A percentile compares a stretch with the other conserved stretches of the same genome.
Evolutionary conservation across 2,113 vertebrate species (phyloP).

Genomic region (Bubo scandiacus): DNA sequence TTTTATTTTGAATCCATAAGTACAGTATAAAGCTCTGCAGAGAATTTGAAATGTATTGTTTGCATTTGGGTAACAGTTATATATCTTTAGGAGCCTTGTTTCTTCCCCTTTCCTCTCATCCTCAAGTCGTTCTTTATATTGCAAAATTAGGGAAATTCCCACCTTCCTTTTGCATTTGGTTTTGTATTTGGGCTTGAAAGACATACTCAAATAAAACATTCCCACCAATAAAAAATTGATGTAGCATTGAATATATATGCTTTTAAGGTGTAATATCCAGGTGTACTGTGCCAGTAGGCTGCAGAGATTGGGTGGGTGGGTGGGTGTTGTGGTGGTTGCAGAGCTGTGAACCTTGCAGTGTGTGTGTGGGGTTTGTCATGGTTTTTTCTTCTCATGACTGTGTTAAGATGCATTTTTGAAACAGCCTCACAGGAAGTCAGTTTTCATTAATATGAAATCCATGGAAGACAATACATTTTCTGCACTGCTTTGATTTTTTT

Average conservation of each 20-base stretch:
- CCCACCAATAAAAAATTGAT: neutral
- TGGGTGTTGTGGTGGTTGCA: neutral
- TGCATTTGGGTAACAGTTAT: slow-evolving; percentile 29
- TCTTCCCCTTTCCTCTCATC: slow-evolving; percentile 37
- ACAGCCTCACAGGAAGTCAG: slow-evolving; percentile 15
- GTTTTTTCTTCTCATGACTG: neutral
- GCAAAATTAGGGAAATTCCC: slow-evolving; percentile 53
- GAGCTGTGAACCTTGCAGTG: neutral
- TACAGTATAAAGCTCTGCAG: slow-evolving; percentile 58
- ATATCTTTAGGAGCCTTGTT: slow-evolving; percentile 64
- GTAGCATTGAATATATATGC: neutral
- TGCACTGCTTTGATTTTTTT: neutral
- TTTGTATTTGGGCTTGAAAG: slow-evolving; percentile 66
- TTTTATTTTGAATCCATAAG: slow-evolving; percentile 20
- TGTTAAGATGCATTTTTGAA: slow-evolving; percentile 7
- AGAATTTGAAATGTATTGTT: slow-evolving; percentile 41
- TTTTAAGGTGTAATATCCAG: neutral
- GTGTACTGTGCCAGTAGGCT: neutral
- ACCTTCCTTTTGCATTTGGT: slow-evolving; percentile 61
- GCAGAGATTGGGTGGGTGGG: neutral
- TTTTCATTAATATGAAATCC: neutral
- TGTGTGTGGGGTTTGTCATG: accelerated
- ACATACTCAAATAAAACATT: slow-evolving; percentile 69
- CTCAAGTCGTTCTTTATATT: slow-evolving; percentile 32
- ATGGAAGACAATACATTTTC: accelerated